Conservation (phyloP, 1,140 invertebrate species). For the Nasonia longicornis region DNA sequence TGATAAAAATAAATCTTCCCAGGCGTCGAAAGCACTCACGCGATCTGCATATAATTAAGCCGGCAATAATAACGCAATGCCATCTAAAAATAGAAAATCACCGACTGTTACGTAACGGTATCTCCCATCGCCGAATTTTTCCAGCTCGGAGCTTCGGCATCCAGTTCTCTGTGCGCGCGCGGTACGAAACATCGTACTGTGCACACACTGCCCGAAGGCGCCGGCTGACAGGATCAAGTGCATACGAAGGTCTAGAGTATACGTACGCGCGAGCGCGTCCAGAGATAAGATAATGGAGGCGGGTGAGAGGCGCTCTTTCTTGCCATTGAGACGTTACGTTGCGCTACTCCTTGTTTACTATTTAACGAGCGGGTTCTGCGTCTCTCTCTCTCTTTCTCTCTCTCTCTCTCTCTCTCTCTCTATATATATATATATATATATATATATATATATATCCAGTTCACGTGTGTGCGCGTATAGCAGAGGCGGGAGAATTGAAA, state of each 20-base stretch:
- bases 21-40: too few relatives aligned
- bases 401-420: too few relatives aligned
- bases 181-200: background rate
- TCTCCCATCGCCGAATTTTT: too few relatives aligned
- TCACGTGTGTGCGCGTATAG: too few relatives aligned
- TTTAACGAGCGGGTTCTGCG: constrained; percentile 51
- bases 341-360: constrained; percentile 45
- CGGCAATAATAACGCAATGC: too few relatives aligned
- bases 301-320: constrained; percentile 23
- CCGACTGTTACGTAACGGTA: too few relatives aligned
- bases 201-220: background rate
- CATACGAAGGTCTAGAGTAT: background rate
- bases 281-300: constrained; percentile 50
- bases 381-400: too few relatives aligned
- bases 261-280: background rate
- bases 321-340: constrained; percentile 47
- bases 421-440: too few relatives aligned
- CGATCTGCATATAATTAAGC: too few relatives aligned
- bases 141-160: background rate
- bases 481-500: constrained; percentile 52
- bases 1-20: too few relatives aligned
- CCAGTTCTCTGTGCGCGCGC: background rate
- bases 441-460: too few relatives aligned
- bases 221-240: constrained; percentile 1
- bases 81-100: too few relatives aligned